Percentiles rank a stretch among this genome's conserved stretches.
These are phyloP conservation scores for Hybos culiciformis DNA, from an alignment of 2,888 invertebrate genomes.

Conservation along the genomic window DNA sequence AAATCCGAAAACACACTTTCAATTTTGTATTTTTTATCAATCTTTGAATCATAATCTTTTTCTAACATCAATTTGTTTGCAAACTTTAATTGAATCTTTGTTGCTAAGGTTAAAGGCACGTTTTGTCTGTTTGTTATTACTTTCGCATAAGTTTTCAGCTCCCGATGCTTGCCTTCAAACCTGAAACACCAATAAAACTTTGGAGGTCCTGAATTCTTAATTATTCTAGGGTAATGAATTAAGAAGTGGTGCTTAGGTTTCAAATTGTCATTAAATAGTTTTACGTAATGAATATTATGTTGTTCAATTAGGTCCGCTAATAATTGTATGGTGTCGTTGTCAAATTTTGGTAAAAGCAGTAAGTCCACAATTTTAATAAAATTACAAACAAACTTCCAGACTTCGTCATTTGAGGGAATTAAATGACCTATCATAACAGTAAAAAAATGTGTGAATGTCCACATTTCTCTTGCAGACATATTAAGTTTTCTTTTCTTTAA, in stretches of 20 bases:
- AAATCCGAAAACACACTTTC: not conserved
- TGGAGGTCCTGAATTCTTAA: conserved; percentile 4
- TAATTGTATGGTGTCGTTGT: not conserved
- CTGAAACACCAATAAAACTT: conserved; percentile 4
- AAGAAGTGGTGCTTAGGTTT: conserved; percentile 8
- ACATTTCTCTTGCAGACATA: conserved; percentile 14
- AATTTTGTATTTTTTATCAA: not conserved
- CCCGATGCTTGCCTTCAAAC: conserved; percentile 9
- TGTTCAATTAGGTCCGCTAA: not conserved
- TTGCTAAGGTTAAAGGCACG: conserved; percentile 2
- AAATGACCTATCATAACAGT: conserved; percentile 13
- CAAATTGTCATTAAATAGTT: conserved; percentile 7
- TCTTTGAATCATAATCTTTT: not conserved
- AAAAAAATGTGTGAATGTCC: conserved; percentile 14
- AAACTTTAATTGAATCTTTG: conserved; percentile 6
- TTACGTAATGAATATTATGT: conserved; percentile 6
- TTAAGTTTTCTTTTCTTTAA: conserved; percentile 10
- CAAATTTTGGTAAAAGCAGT: conserved; percentile 1
- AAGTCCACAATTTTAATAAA: conserved; percentile 4
- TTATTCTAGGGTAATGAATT: conserved; percentile 5
- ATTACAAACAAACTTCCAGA: conserved; percentile 9
- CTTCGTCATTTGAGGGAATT: conserved; percentile 10
- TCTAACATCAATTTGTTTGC: conserved; percentile 5
- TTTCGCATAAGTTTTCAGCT: conserved; percentile 6
- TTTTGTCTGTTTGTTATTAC: conserved; percentile 4